A percentile compares a stretch with the other conserved stretches of the same genome.
Evolutionary conservation across 2,888 invertebrate species (phyloP).

Genomic region (Incurvaria masculella): DNA sequence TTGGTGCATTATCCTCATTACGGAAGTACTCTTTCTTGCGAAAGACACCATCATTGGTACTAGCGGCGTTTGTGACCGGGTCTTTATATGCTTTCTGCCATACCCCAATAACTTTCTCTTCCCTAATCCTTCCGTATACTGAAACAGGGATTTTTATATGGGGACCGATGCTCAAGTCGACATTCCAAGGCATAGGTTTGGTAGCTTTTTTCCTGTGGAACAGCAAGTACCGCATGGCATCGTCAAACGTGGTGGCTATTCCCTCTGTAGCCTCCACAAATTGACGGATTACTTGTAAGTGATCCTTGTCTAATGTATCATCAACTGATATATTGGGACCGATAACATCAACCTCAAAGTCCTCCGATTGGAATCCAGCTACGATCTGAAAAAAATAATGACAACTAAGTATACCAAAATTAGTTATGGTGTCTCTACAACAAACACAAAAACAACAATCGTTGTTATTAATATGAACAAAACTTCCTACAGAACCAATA

Average conservation of each 20-base stretch:
- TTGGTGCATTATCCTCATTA: conserved; percentile 45
- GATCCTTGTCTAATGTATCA: conserved; percentile 28
- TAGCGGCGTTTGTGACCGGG: conserved; percentile 32
- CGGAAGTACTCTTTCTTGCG: conserved; percentile 33
- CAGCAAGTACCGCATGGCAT: conserved; percentile 58
- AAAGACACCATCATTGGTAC: conserved; percentile 35
- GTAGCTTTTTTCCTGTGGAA: conserved; percentile 51
- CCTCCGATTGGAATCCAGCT: conserved; percentile 50
- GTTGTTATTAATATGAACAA: no score
- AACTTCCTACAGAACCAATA: no score
- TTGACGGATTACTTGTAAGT: conserved; percentile 29
- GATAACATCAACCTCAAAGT: conserved; percentile 62
- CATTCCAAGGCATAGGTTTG: conserved; percentile 62
- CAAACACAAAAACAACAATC: no score
- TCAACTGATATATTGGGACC: conserved; percentile 44
- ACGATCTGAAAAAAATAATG: conserved; percentile 33
- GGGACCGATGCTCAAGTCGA: conserved; percentile 57
- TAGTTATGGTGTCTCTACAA: no score
- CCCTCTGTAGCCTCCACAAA: conserved; percentile 43
- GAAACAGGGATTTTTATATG: conserved; percentile 61
- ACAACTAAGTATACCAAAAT: background rate
- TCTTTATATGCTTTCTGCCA: conserved; percentile 39
- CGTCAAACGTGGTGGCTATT: conserved; percentile 52
- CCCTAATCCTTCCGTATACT: conserved; percentile 50
- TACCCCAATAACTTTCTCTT: conserved; percentile 36